Evolutionary conservation across 53 echinoderm and acorn worm species (phyloP).

Genomic region (Arbacia lixula): DNA sequence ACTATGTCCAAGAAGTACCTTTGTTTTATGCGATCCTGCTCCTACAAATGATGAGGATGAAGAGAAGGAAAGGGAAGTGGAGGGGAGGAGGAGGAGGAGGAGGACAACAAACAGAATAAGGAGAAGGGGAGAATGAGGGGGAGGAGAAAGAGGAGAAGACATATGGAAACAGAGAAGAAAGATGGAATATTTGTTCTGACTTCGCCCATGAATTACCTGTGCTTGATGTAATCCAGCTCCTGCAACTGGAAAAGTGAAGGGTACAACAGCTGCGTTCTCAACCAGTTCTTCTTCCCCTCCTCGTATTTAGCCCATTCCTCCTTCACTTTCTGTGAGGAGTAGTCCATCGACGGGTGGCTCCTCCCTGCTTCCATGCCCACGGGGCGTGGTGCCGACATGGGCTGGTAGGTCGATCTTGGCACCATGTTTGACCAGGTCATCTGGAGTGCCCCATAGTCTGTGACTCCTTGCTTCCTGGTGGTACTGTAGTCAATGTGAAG

Average conservation of each 20-base stretch:
- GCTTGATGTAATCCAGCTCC: conserved; percentile 56
- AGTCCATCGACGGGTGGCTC: neutral
- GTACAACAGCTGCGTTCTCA: conserved; percentile 66
- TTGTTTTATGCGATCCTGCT: too few species aligned
- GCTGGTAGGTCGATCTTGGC: neutral
- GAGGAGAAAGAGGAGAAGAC: too few species aligned
- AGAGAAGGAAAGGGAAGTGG: too few species aligned
- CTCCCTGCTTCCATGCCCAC: conserved; percentile 47
- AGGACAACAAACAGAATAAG: too few species aligned
- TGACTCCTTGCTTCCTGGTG: conserved; percentile 61
- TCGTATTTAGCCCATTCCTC: conserved; percentile 6
- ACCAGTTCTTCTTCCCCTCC: conserved; percentile 54
- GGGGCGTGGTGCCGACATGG: neutral
- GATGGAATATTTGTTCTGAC: too few species aligned
- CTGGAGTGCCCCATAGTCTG: conserved; percentile 70
- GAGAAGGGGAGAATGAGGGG: too few species aligned
- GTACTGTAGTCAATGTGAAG: too few species aligned
- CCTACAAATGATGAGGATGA: too few species aligned
- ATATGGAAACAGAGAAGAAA: too few species aligned
- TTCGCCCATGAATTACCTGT: too few species aligned
- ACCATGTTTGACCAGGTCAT: conserved; percentile 80
- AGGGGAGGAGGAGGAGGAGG: too few species aligned
- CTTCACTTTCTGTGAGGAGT: neutral
- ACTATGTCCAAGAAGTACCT: too few species aligned
- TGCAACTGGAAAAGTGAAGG: conserved; percentile 68